Base-by-base conservation (phyloP, 2,888 invertebrate genomes). In the Agrotis ipsilon region DNA sequence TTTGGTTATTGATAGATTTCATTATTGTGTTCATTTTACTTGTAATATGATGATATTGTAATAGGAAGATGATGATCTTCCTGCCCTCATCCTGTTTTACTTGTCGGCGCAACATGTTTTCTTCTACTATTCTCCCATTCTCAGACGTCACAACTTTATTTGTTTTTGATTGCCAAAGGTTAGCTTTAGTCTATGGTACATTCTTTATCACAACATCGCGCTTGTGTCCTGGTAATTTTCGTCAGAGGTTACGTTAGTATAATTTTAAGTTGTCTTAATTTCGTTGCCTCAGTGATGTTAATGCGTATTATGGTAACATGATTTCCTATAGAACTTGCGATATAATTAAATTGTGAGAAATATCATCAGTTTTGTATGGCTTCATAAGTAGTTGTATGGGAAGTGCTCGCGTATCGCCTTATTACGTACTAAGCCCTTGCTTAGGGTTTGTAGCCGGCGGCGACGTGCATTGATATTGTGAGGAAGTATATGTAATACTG, bases 301-400 rank as follows among this genome's bases (percentile, higher is more conserved):
- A 48, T 60, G n/a, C 51, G 39, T 57, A 49, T n/a, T 49, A 68
- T 39, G 14, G 5, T 59, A 68, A 75, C 43, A 76, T 80, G 68
- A 78, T 75, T 75, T 81, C 81, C 71, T 68, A 45, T 49, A 32
- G 64, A 76, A 81, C 46, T 24, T 48, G 14, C 48, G 52, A 65
- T 76, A 76, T 79, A 79, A 76, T 79, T 81, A 21, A 79, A 79
- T 79, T 79, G 81, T 79, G 54, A 54, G 61, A 81, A 79, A 79
- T 71, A 79, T 79, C 51, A 81, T 79, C 67, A 61, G 46, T 51
- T 43, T 51, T 49, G 46, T 79, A 71, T n/a, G 79, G 79, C 78
- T 77, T 79, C 81, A 0, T 75, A 80, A 75, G 78, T 52, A 68
- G 46, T 48, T 65, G 81, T 68, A 77, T 58, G 54, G 64, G 81